Evolutionary conservation across 2,888 invertebrate genomes (phyloP).

Genomic region (Drosophila affinis): DNA sequence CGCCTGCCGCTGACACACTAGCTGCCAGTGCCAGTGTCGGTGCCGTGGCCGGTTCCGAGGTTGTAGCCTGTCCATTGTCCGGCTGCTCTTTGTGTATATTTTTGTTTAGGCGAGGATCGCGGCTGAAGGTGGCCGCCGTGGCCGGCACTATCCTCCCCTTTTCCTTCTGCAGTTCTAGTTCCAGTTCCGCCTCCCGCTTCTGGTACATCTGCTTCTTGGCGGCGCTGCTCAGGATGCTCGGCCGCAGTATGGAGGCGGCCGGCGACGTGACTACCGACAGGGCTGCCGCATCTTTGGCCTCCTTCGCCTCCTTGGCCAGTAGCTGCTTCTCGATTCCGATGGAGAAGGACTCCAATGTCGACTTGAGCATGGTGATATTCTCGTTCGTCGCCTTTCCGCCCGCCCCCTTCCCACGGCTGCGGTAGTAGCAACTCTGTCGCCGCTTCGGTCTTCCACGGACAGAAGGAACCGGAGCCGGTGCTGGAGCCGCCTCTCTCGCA

Average conservation of each 20-base stretch:
- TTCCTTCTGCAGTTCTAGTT: conserved; percentile 7
- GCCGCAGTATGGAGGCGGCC: conserved; percentile 47
- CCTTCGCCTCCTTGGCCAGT: conserved; percentile 66
- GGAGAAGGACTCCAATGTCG: conserved; percentile 82
- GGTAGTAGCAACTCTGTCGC: conserved; percentile 65
- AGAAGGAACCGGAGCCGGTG: neutral
- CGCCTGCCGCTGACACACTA: conserved; percentile 8
- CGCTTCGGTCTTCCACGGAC: conserved; percentile 56
- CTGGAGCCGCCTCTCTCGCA: conserved; percentile 6
- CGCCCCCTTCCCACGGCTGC: conserved; percentile 66
- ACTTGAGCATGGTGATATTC: conserved; percentile 81
- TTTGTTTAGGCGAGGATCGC: conserved; percentile 83
- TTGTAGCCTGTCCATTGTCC: neutral
- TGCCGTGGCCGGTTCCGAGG: neutral
- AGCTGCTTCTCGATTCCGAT: conserved; percentile 81
- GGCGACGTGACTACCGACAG: conserved; percentile 19
- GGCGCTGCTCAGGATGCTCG: conserved; percentile 60
- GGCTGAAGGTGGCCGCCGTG: conserved; percentile 68
- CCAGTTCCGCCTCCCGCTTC: neutral
- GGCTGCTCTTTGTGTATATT: conserved; percentile 80
- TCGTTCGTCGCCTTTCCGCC: conserved; percentile 79
- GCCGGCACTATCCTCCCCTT: conserved; percentile 27
- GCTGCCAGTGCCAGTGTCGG: conserved; percentile 1
- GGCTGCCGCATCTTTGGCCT: conserved; percentile 39
- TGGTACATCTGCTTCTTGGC: conserved; percentile 25